Evolutionary conservation across 2,888 invertebrate species (phyloP).

Genomic region (Bibio marci): DNA sequence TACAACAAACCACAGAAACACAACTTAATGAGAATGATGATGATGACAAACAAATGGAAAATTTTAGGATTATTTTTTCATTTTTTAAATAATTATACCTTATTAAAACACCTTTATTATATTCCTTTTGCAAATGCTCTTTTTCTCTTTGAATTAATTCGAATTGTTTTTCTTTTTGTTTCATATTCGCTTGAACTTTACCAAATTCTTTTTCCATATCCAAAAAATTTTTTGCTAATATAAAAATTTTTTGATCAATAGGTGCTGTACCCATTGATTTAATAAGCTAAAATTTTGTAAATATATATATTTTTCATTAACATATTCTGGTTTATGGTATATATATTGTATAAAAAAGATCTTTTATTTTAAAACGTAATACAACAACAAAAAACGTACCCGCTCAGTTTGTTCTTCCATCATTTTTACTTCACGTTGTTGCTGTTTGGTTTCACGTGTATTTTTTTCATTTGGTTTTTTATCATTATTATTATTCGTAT

Average conservation of each 20-base stretch:
- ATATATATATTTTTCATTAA: neutral
- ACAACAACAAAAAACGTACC: slow-evolving; percentile 18
- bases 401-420: slow-evolving; percentile 16
- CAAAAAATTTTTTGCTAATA: slow-evolving; percentile 56
- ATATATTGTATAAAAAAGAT: neutral
- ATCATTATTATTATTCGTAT: too few relatives aligned
- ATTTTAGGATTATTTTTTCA: too few relatives aligned
- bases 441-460: too few relatives aligned
- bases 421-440: slow-evolving; percentile 29
- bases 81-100: slow-evolving; percentile 22
- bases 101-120: slow-evolving; percentile 64
- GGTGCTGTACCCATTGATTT: slow-evolving; percentile 39
- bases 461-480: too few relatives aligned
- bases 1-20: too few relatives aligned
- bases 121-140: slow-evolving; percentile 65
- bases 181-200: slow-evolving; percentile 36
- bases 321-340: neutral
- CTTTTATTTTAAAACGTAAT: too few relatives aligned
- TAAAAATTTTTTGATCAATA: slow-evolving; percentile 48
- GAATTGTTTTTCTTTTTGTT: slow-evolving; percentile 42
- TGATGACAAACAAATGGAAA: too few relatives aligned
- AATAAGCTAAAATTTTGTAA: slow-evolving; percentile 36
- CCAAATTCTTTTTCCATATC: slow-evolving; percentile 56
- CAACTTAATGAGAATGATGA: too few relatives aligned
- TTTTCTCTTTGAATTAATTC: slow-evolving; percentile 51